Conservation (phyloP, 2,113 vertebrate genomes). For the Alouatta palliata region DNA sequence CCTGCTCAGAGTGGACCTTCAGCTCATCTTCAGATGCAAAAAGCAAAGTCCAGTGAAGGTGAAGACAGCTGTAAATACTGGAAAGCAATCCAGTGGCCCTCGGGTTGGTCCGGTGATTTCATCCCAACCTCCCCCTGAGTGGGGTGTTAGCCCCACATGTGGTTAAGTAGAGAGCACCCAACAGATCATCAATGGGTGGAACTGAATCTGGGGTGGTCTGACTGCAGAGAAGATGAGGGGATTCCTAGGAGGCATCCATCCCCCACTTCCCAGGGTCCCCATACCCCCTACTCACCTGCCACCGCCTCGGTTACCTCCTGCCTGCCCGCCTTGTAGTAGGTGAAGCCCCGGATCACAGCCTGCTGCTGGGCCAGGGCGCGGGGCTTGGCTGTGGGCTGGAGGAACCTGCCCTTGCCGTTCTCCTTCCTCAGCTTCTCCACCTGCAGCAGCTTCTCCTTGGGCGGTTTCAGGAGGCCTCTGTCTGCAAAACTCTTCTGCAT, state of each 20-base stretch:
- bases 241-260: background rate
- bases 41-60: background rate
- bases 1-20: background rate
- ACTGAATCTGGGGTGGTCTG: background rate
- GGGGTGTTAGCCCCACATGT: background rate
- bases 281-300: conserved; percentile 14
- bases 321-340: conserved; percentile 94
- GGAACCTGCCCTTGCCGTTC: conserved; percentile 76
- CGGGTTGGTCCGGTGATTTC: background rate
- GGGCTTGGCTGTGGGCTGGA: conserved; percentile 88
- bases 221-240: background rate
- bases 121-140: background rate
- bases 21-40: background rate
- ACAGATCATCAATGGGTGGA: rapidly evolving
- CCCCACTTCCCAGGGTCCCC: background rate
- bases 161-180: background rate
- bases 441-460: conserved; percentile 90
- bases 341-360: conserved; percentile 91
- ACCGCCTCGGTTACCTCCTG: conserved; percentile 72
- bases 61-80: background rate
- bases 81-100: background rate
- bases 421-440: conserved; percentile 91
- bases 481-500: conserved; percentile 84
- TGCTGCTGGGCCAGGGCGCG: conserved; percentile 87
- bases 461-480: conserved; percentile 76